A percentile compares a stretch with the other conserved stretches of the same genome.
phyloP scores from a whole-genome alignment of 53 echinoderm and acorn worm species.

The Temnopleurus reevesii region DNA sequence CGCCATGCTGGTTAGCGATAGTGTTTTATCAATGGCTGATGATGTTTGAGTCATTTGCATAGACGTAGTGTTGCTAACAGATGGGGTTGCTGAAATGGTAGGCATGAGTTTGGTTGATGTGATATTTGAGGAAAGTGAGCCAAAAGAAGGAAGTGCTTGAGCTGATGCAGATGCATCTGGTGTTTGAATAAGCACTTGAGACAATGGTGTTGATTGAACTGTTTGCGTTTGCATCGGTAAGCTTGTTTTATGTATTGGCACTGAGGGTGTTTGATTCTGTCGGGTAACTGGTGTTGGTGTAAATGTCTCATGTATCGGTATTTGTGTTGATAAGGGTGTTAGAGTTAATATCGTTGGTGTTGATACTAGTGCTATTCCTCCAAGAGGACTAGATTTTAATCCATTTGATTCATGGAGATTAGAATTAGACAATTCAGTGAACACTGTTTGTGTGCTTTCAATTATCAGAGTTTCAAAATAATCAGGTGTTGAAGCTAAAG shows the following conservation, averaged over 20 bases:
- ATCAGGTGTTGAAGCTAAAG: neutral
- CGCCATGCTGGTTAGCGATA: neutral
- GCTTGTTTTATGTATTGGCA: neutral
- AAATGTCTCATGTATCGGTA: neutral
- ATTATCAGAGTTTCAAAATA: neutral
- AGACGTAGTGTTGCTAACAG: neutral
- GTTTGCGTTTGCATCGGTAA: neutral
- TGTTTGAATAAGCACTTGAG: slow-evolving; percentile 10
- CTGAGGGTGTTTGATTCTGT: neutral
- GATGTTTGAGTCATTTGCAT: neutral
- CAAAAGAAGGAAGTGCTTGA: neutral
- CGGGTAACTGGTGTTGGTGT: neutral
- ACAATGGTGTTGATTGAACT: neutral
- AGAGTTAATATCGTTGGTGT: too few relatives aligned
- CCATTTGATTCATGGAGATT: neutral
- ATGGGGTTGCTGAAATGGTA: neutral
- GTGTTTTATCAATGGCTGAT: neutral
- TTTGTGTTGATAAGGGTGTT: too few relatives aligned
- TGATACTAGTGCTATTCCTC: too few relatives aligned
- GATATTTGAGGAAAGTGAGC: neutral
- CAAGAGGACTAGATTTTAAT: neutral
- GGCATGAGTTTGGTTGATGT: neutral
- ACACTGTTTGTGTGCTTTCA: neutral
- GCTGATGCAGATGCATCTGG: neutral
- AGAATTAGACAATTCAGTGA: neutral